Evolutionary conservation across 2,113 vertebrate genomes (phyloP).

Genomic region (Hydrochoerus hydrochaeris): DNA sequence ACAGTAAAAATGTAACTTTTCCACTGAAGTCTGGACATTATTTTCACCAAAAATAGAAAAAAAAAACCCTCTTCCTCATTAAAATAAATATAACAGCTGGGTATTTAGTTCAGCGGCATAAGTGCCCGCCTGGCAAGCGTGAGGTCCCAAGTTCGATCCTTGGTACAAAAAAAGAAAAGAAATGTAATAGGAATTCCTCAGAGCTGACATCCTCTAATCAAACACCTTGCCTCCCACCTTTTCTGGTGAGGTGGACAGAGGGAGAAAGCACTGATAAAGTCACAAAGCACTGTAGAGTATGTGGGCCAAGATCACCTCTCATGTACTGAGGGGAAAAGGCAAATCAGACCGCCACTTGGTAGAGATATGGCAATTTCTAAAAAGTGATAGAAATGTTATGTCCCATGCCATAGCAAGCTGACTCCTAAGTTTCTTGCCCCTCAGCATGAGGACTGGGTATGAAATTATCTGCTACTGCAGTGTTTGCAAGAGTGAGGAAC

Average conservation of each 20-base stretch:
- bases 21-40: slow-evolving; percentile 44
- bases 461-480: not conserved
- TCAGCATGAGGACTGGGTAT: not conserved
- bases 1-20: slow-evolving; percentile 51
- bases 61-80: slow-evolving; percentile 54
- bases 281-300: not conserved
- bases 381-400: not conserved
- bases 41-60: slow-evolving; percentile 54
- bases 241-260: not conserved
- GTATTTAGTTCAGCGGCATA: too few relatives aligned
- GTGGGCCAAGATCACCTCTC: not conserved
- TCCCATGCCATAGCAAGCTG: not conserved
- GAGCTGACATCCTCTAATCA: not conserved
- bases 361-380: not conserved
- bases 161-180: not conserved
- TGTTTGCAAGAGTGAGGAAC: slow-evolving; percentile 14
- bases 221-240: slow-evolving; percentile 10
- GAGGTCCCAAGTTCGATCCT: too few relatives aligned
- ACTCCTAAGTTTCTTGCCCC: not conserved
- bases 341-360: not conserved
- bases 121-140: too few relatives aligned
- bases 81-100: slow-evolving; percentile 33
- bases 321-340: not conserved
- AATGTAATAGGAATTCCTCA: slow-evolving; percentile 49
- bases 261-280: not conserved